Evolutionary conservation across 1,140 invertebrate genomes (phyloP), one percentile per base, ranked within the genome.

Genomic region (Homarus americanus): DNA sequence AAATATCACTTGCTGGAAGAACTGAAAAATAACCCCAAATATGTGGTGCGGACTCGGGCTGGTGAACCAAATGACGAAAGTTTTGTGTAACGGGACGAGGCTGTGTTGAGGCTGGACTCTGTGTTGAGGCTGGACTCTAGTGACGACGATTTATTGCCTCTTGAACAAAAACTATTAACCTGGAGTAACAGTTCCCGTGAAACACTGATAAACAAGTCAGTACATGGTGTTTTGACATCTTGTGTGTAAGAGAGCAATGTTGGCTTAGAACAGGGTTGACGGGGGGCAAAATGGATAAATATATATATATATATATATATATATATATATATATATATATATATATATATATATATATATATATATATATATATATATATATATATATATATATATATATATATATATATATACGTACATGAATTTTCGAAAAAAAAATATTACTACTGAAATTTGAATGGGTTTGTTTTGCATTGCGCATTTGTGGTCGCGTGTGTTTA

Each of bases 1-100:
- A 78, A 53, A 49, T 90, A 90, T 53, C 80, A 90, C 36, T 28
- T 90, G 49, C 49, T 90, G 1, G 66, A 90, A 34, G 87, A 90
- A n/a, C 69, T 90, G 32, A 83, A 83, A 83, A 83, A 90, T 58
- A 90, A 90, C 44, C 87, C 87, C 24, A 90, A 90, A 63, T 90
- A 90, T 34, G 87, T 90, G 9, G 87, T 90, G 2, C 66, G 87
- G 80, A 90, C 87, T 63, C 87, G 87, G 79, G 72, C 66, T 9
- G 66, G 87, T 32, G 87, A 90, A 10, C 34, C 69, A 10, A 83
- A 53, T 76, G 87, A 90, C 38, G 87, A 90, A 32, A 90, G 87
- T 40, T 90, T 90, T 83, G 87, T 90, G 72, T 90, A 63, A 83
- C n/a, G n/a, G n/a, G n/a, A n/a, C n/a, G n/a, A n/a, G n/a, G 24